Evolutionary conservation across 2,797 vertebrate genomes (phyloP).

Genomic region (Pipistrellus nathusii): DNA sequence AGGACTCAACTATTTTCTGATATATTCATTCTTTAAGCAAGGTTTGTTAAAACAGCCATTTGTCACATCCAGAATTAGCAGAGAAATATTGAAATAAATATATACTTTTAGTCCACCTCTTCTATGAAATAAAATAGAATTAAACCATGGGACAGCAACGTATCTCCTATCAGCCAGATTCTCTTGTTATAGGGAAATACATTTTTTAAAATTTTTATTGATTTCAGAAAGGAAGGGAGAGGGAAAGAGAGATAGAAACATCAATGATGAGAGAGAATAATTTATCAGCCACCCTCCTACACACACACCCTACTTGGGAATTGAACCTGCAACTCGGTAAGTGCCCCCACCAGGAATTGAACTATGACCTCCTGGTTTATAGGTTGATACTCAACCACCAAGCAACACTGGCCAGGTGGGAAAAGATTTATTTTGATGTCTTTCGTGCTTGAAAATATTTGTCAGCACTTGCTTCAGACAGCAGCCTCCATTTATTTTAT

Average conservation of each 20-base stretch:
- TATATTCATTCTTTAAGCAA: background rate
- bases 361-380: too few relatives aligned
- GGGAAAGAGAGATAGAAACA: too few relatives aligned
- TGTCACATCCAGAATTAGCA: background rate
- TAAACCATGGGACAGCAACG: background rate
- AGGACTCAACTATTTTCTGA: background rate
- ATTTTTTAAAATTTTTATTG: too few relatives aligned
- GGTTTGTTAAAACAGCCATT: slow-evolving; percentile 1
- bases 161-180: background rate
- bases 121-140: slow-evolving; percentile 24
- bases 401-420: too few relatives aligned
- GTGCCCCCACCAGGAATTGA: too few relatives aligned
- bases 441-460: slow-evolving; percentile 61
- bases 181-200: background rate
- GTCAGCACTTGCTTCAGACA: slow-evolving; percentile 16
- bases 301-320: too few relatives aligned
- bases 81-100: background rate
- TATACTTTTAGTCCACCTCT: background rate
- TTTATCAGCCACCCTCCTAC: too few relatives aligned
- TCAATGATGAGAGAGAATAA: too few relatives aligned
- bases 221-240: too few relatives aligned
- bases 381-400: too few relatives aligned
- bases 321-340: too few relatives aligned
- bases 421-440: background rate
- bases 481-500: slow-evolving; percentile 9